Base-by-base conservation (phyloP, 2,113 vertebrate species). In the Aramus guarauna region DNA sequence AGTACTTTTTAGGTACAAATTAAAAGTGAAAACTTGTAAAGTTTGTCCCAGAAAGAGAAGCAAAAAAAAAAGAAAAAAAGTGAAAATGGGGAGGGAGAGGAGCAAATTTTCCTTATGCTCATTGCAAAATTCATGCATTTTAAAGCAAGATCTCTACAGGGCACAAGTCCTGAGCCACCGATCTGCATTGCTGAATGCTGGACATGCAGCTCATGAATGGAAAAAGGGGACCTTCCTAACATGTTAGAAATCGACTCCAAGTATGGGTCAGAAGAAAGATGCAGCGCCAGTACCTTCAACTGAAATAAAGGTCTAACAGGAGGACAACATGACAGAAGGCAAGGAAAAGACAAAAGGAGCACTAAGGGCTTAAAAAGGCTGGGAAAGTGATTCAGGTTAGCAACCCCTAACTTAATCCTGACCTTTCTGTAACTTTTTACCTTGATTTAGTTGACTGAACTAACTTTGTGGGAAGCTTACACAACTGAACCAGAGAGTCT, bases 361-460 rank as follows among this genome's bases (percentile, higher is more conserved):
- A 85, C 73, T 82, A 84, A 94, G 92, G 85, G 83, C 62, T 96
- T 95, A 72, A 94, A 93, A 95, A 94, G 88, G 69, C 94, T 89
- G 74, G 72, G 73, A 94, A 92, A 92, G 90, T 21, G 4, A 86
- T 71, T 91, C 92, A 89, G 95, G 88, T 97, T 97, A 96, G 92
- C 91, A 96, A 94, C 91, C 83, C 88, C 86, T 94, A 96, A 94
- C 94, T 94, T 89, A 96, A 94, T 92, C 88, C 80, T 95, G 94
- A 97, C 94, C 96, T 95, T 77, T 79, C 76, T 85, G 32, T 76
- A 97, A 95, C 91, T 96, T 94, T 94, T 96, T 74, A 58, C 72
- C 90, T 95, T 96, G 92, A 96, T 97, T 94, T 95, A 95, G 74
- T 88, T 95, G 93, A 90, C 94, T 94, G 94, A 96, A 94, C 90